Percentiles rank a stretch among this genome's conserved stretches.
Evolutionary conservation across 2,113 vertebrate species (phyloP).

Genomic region (Pterocles orientalis): DNA sequence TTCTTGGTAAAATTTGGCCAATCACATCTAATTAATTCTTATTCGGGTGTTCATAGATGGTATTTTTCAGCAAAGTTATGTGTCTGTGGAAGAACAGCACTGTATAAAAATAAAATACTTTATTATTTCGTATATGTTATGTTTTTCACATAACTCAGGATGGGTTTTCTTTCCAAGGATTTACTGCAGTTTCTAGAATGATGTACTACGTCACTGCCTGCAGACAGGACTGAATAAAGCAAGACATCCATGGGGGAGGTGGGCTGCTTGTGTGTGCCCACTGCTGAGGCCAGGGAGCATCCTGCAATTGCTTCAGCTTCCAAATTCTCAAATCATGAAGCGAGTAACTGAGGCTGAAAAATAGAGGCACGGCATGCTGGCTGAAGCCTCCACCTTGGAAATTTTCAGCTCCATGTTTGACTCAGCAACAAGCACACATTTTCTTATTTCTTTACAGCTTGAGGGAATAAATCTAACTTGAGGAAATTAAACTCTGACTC

Average conservation of each 20-base stretch:
- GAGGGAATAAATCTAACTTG: constrained; percentile 34
- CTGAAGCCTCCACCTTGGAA: not conserved
- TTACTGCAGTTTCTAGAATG: not conserved
- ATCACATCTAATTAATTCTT: not conserved
- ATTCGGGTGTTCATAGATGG: not conserved
- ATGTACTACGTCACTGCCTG: not conserved
- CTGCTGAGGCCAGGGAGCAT: not conserved
- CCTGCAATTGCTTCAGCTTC: not conserved
- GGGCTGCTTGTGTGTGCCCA: not conserved
- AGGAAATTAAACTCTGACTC: constrained; percentile 51
- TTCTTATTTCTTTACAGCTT: constrained; percentile 12
- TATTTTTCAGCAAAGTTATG: not conserved
- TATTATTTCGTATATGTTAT: not conserved
- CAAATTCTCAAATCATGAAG: not conserved
- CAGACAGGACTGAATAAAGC: not conserved
- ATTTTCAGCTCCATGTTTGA: not conserved
- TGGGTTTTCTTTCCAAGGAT: not conserved
- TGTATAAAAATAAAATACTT: not conserved
- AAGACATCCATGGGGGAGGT: not conserved
- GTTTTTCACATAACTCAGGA: not conserved
- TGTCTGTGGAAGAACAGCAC: not conserved
- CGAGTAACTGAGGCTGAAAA: not conserved
- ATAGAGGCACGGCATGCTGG: not conserved
- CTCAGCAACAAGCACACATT: not conserved
- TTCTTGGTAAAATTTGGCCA: not conserved